phyloP scores from a whole-genome alignment of 2,797 vertebrate species.

The Gymnodraco acuticeps region DNA sequence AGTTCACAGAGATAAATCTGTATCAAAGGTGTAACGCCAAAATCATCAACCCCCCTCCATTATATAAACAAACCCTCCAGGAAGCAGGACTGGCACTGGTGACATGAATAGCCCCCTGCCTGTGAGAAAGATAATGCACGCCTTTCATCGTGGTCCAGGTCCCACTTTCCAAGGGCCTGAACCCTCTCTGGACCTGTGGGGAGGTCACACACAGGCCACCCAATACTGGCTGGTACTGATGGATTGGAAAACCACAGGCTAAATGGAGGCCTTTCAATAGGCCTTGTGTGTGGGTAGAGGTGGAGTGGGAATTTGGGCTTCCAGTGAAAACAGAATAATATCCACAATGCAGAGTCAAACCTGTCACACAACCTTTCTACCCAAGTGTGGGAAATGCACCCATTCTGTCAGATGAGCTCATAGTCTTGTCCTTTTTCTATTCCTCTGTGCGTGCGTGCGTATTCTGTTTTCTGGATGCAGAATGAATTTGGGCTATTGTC shows the following conservation, averaged over 20 bases:
- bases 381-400: slow-evolving; percentile 71
- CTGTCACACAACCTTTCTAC: slow-evolving; percentile 69
- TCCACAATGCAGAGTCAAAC: slow-evolving; percentile 44
- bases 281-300: slow-evolving; percentile 27
- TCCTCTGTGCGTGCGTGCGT: slow-evolving; percentile 33
- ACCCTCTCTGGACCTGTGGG: slow-evolving; percentile 43
- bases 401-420: slow-evolving; percentile 77
- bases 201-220: slow-evolving; percentile 53
- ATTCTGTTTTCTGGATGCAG: slow-evolving; percentile 43
- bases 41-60: slow-evolving; percentile 4
- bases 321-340: slow-evolving; percentile 66
- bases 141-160: slow-evolving; percentile 67
- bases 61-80: slow-evolving; percentile 51
- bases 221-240: slow-evolving; percentile 14
- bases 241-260: slow-evolving; percentile 58
- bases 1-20: slow-evolving; percentile 58
- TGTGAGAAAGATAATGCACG: slow-evolving; percentile 58
- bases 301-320: slow-evolving; percentile 53
- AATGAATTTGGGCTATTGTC: slow-evolving; percentile 68
- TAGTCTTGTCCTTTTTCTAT: slow-evolving; percentile 36
- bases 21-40: slow-evolving; percentile 48
- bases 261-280: slow-evolving; percentile 60
- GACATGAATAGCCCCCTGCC: slow-evolving; percentile 51
- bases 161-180: slow-evolving; percentile 53
- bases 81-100: slow-evolving; percentile 46